Percentiles rank a stretch among this genome's conserved stretches.
Evolutionary conservation across 2,888 invertebrate species (phyloP).

Genomic region (Mimachlamys varia): DNA sequence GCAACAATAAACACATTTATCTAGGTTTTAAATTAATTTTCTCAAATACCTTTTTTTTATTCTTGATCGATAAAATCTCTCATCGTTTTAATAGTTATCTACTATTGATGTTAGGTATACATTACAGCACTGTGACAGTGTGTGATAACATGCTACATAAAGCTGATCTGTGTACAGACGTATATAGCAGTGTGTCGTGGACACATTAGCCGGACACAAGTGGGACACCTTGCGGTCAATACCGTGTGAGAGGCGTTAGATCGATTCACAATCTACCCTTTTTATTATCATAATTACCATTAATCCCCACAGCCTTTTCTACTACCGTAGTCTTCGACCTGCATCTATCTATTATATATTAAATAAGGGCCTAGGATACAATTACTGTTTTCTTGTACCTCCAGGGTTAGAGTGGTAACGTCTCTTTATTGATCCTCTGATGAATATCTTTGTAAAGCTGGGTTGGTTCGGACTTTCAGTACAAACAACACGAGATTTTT

Average conservation of each 20-base stretch:
- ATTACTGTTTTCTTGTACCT: background rate
- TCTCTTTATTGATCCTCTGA: background rate
- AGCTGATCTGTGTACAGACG: background rate
- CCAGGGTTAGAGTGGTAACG: background rate
- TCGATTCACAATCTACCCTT: background rate
- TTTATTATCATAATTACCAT: conserved; percentile 31
- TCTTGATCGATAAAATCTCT: background rate
- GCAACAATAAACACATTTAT: background rate
- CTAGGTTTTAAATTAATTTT: background rate
- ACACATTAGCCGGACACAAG: background rate
- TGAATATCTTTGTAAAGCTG: conserved; percentile 23
- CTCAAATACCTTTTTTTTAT: background rate
- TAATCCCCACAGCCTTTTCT: background rate
- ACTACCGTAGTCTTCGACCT: background rate
- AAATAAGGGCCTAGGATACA: conserved; percentile 11
- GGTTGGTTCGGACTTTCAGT: conserved; percentile 10
- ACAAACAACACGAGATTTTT: conserved; percentile 36
- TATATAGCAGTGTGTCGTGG: background rate
- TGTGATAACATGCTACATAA: background rate
- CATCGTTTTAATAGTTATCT: background rate
- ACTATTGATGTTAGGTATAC: background rate
- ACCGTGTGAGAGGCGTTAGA: background rate
- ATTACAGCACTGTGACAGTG: background rate
- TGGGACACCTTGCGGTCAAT: conserved; percentile 18
- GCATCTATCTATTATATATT: conserved; percentile 24